Percentiles rank a stretch among this genome's conserved stretches.
Evolutionary conservation across 1,140 invertebrate genomes (phyloP).

Genomic region (Drosophila watanabei): DNA sequence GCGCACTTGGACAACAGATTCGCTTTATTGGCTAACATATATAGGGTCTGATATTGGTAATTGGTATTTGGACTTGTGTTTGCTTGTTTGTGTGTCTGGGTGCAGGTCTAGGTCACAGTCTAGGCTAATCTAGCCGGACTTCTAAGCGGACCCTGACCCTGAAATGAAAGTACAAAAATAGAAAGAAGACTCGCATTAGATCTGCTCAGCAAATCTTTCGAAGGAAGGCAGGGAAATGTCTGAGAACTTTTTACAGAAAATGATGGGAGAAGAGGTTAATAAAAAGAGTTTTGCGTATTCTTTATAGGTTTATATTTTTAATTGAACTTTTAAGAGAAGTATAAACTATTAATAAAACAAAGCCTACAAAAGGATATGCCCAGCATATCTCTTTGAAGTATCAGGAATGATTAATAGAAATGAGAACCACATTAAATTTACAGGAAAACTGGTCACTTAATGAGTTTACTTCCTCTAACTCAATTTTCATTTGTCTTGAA

Average conservation of each 20-base stretch:
- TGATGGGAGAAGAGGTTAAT: neutral
- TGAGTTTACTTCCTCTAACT: neutral
- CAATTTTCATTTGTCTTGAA: neutral
- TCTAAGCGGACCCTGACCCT: conserved; percentile 72
- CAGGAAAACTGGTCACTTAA: neutral
- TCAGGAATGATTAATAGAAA: neutral
- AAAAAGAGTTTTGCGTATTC: neutral
- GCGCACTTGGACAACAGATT: conserved; percentile 42
- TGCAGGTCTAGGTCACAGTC: conserved; percentile 42
- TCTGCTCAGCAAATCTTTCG: conserved; percentile 34
- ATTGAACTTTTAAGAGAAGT: neutral
- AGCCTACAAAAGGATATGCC: neutral
- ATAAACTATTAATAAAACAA: neutral
- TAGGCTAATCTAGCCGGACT: conserved; percentile 48
- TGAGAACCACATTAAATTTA: neutral
- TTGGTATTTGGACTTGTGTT: conserved; percentile 32
- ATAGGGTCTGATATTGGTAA: conserved; percentile 6
- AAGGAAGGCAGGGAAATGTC: neutral
- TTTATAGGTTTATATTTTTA: neutral
- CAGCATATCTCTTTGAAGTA: neutral
- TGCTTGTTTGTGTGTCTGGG: conserved; percentile 23
- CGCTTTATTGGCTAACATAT: conserved; percentile 57
- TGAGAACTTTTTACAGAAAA: neutral
- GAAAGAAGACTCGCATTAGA: conserved; percentile 66
- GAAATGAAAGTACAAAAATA: conserved; percentile 78